These are phyloP conservation scores for Zoanthus solanderi DNA, from an alignment of 92 coral and sea anemone species.

Conservation along the genomic window DNA sequence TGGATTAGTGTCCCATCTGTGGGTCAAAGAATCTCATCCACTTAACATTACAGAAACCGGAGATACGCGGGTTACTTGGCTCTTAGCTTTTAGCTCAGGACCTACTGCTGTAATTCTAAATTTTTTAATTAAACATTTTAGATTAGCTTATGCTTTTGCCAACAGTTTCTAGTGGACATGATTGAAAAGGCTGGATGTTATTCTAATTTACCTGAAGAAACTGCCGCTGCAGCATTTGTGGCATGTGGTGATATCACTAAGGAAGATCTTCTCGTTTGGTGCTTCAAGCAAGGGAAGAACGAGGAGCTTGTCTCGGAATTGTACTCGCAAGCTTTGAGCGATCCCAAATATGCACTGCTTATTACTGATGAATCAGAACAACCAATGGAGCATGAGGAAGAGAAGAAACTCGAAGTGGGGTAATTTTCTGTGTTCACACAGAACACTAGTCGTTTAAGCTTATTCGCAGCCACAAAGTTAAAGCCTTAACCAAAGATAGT, in stretches of 20 bases:
- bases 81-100: no score
- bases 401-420: not conserved
- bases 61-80: no score
- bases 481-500: not conserved
- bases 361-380: conserved; percentile 2
- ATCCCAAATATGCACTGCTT: conserved; percentile 62
- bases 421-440: not conserved
- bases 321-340: conserved; percentile 68
- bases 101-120: no score
- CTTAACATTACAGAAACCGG: no score
- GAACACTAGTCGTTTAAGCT: not conserved
- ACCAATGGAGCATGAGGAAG: conserved; percentile 39
- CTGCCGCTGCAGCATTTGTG: conserved; percentile 78
- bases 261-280: conserved; percentile 79
- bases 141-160: not conserved
- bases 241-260: conserved; percentile 67
- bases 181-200: conserved; percentile 61
- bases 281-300: conserved; percentile 51
- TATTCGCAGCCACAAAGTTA: not conserved
- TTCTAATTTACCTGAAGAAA: conserved; percentile 70
- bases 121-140: no score
- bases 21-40: no score
- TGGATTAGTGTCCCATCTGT: no score
- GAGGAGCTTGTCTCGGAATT: conserved; percentile 54
- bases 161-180: conserved; percentile 47